Evolutionary conservation across 2,113 vertebrate species (phyloP).

Genomic region (Hylia prasina): DNA sequence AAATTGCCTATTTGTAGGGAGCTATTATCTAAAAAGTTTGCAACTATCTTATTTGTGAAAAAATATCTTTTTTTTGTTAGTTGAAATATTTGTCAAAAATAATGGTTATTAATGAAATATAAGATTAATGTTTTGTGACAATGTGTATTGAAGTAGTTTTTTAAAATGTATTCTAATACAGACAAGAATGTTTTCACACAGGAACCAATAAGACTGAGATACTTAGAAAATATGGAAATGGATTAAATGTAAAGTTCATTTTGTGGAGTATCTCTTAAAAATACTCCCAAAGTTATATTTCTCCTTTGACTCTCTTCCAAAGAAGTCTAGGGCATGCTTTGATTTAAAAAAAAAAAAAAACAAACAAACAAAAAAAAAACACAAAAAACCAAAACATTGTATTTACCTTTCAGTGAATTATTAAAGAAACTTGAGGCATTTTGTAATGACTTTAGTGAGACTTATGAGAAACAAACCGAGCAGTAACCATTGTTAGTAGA

Average conservation of each 20-base stretch:
- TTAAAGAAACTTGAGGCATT: background rate
- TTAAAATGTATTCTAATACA: background rate
- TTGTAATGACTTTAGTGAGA: background rate
- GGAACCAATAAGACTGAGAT: background rate
- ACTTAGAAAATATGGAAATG: background rate
- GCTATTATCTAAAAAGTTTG: background rate
- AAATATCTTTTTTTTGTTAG: background rate
- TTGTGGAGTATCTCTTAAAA: background rate
- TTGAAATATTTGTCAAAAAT: background rate
- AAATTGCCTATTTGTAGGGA: background rate
- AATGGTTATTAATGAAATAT: background rate
- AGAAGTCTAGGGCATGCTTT: background rate
- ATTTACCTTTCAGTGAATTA: background rate
- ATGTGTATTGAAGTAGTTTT: background rate
- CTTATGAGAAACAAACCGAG: background rate
- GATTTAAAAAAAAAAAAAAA: background rate
- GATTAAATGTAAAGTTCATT: background rate
- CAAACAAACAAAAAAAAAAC: too few relatives aligned
- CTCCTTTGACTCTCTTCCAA: background rate
- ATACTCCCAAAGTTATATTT: background rate
- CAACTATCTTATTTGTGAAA: background rate
- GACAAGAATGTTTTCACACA: background rate
- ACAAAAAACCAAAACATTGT: fast-evolving
- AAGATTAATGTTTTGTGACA: background rate
- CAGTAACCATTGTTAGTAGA: background rate